phyloP scores from a whole-genome alignment of 1,140 invertebrate species.

The Platyura marginata region DNA sequence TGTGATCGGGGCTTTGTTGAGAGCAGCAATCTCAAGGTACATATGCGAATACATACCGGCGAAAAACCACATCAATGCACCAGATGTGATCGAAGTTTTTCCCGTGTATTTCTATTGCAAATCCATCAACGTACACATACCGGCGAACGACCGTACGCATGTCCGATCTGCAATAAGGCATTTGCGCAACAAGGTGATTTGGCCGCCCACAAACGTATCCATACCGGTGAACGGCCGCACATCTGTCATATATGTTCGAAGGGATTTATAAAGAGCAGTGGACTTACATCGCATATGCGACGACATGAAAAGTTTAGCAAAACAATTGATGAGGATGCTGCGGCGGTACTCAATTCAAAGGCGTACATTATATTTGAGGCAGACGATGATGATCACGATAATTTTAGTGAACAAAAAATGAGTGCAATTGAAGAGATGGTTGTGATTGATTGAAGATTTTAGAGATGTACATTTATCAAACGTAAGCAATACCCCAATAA shows the following conservation, averaged over 20 bases:
- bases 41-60: not conserved
- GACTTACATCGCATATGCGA: not conserved
- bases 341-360: too few relatives aligned
- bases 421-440: too few relatives aligned
- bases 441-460: too few relatives aligned
- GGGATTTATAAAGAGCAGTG: slow-evolving; percentile 3
- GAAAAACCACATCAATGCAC: not conserved
- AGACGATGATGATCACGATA: too few relatives aligned
- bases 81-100: not conserved
- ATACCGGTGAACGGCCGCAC: slow-evolving; percentile 19
- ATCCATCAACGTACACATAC: not conserved
- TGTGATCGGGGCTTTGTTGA: not conserved
- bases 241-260: slow-evolving; percentile 8
- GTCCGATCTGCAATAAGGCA: slow-evolving; percentile 11
- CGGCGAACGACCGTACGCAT: slow-evolving; percentile 3
- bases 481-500: too few relatives aligned
- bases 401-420: too few relatives aligned
- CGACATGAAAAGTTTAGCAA: too few relatives aligned
- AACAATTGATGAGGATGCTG: too few relatives aligned
- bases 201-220: slow-evolving; percentile 12
- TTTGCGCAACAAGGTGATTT: slow-evolving; percentile 25
- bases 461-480: too few relatives aligned
- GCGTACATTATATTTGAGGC: too few relatives aligned
- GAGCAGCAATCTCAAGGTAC: not conserved
- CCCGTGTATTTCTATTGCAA: not conserved